Percentiles rank a stretch among this genome's conserved stretches.
Conservation (phyloP, 2,888 invertebrate genomes). For the Automeris io region DNA sequence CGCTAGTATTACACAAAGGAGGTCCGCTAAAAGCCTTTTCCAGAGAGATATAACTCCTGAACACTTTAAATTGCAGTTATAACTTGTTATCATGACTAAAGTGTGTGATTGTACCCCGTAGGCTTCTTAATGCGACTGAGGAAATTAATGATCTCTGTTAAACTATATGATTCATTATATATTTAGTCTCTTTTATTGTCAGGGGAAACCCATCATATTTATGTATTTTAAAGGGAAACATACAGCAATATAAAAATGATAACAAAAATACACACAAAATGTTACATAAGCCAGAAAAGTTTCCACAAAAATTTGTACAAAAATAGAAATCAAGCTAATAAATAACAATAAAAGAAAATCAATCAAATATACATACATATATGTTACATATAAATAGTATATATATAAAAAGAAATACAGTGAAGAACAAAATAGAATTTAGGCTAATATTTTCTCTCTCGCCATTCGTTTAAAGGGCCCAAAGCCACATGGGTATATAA, state of each 20-base stretch:
- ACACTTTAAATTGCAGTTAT: constrained; percentile 23
- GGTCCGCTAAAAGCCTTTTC: constrained; percentile 8
- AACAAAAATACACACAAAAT: not conserved
- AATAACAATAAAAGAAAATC: too few relatives aligned
- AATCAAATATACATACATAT: too few relatives aligned
- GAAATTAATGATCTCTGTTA: constrained; percentile 20
- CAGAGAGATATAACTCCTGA: constrained; percentile 14
- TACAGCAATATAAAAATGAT: not conserved
- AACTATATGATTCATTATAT: constrained; percentile 19
- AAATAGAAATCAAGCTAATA: too few relatives aligned
- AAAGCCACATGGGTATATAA: too few relatives aligned
- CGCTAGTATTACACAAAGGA: too few relatives aligned
- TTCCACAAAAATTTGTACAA: not conserved
- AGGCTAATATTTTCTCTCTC: too few relatives aligned
- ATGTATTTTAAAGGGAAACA: not conserved
- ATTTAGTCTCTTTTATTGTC: not conserved
- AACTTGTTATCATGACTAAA: constrained; percentile 42
- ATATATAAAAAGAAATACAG: too few relatives aligned
- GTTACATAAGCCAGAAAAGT: not conserved
- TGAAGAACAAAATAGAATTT: too few relatives aligned
- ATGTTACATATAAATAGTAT: too few relatives aligned
- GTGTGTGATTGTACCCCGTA: constrained; percentile 46
- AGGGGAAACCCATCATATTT: not conserved
- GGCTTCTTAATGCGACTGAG: constrained; percentile 32
- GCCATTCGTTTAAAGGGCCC: too few relatives aligned